These are phyloP conservation scores for Amphibalanus amphitrite DNA, from an alignment of 1,140 invertebrate genomes.

Conservation along the genomic window DNA sequence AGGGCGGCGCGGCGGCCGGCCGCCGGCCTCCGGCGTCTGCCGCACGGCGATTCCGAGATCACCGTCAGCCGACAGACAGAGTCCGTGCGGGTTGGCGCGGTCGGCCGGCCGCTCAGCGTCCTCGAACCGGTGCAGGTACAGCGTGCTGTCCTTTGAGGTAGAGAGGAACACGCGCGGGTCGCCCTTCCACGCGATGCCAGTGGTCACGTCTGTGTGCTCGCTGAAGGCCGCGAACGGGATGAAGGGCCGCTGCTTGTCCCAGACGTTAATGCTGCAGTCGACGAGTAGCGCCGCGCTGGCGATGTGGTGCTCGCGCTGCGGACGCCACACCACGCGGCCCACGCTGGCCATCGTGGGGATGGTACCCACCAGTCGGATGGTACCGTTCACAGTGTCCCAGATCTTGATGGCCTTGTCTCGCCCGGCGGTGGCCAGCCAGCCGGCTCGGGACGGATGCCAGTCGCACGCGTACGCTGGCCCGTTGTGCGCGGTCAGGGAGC, in stretches of 20 bases:
- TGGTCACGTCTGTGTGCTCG: constrained; percentile 82
- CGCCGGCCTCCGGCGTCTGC: no score
- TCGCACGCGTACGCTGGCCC: constrained; percentile 90
- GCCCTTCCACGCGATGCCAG: constrained; percentile 72
- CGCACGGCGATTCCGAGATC: no score
- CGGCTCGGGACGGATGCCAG: constrained; percentile 77
- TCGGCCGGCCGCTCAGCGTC: constrained; percentile 70
- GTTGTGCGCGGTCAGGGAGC: constrained; percentile 82
- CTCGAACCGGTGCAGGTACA: constrained; percentile 68
- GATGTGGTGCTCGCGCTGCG: constrained; percentile 74
- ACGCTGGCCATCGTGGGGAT: constrained; percentile 91
- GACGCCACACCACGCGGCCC: constrained; percentile 82
- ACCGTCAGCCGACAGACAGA: constrained; percentile 58
- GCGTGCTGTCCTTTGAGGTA: constrained; percentile 60
- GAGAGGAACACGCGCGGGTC: constrained; percentile 68
- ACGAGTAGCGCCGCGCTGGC: constrained; percentile 70
- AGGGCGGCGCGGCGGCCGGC: no score
- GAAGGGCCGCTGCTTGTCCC: constrained; percentile 84
- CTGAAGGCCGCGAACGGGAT: constrained; percentile 87
- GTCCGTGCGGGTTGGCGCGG: constrained; percentile 71
- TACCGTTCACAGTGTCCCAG: constrained; percentile 22
- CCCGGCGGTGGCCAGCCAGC: constrained; percentile 80
- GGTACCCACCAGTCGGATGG: constrained; percentile 44
- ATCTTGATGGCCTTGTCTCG: constrained; percentile 86
- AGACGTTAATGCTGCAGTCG: constrained; percentile 85